Evolutionary conservation across 2,797 vertebrate genomes (phyloP).

Genomic region (Schizopygopsis pylzovi): DNA sequence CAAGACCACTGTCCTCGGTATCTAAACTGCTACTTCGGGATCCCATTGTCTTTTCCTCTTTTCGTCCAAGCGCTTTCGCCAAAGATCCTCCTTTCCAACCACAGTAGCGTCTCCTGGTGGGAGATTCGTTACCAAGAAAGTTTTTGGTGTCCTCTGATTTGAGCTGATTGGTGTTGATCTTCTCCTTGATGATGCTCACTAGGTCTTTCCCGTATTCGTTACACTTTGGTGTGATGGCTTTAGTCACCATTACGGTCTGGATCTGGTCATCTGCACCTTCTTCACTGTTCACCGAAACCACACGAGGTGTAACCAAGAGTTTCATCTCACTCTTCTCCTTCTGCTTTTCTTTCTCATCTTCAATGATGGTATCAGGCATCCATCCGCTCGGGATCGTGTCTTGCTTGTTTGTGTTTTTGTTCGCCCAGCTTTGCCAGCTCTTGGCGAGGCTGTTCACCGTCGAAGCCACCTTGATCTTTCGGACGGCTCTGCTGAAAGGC

Average conservation of each 20-base stretch:
- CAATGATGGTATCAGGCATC: conserved; percentile 73
- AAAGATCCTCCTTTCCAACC: conserved; percentile 52
- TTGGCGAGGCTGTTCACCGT: conserved; percentile 76
- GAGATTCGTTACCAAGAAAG: conserved; percentile 76
- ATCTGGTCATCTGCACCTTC: conserved; percentile 63
- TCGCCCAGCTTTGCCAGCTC: conserved; percentile 83
- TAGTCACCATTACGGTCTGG: conserved; percentile 66
- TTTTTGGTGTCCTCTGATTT: conserved; percentile 64
- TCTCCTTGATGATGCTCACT: conserved; percentile 71
- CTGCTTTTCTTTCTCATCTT: conserved; percentile 56
- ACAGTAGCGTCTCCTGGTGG: conserved; percentile 73
- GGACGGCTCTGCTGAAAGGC: conserved; percentile 69
- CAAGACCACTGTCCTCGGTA: conserved; percentile 78
- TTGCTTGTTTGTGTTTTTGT: conserved; percentile 69
- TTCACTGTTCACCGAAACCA: conserved; percentile 42
- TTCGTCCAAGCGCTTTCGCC: conserved; percentile 61
- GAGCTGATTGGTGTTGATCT: conserved; percentile 68
- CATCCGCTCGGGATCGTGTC: conserved; percentile 75
- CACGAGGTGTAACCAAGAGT: conserved; percentile 63
- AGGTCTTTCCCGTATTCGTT: conserved; percentile 68
- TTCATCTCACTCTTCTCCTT: conserved; percentile 63
- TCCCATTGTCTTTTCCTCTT: conserved; percentile 67
- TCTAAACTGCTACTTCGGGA: conserved; percentile 76
- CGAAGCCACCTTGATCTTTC: conserved; percentile 76
- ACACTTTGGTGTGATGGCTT: conserved; percentile 65